These are phyloP conservation scores for Oncorhynchus clarkii DNA, from an alignment of 2,113 vertebrate species.

Conservation along the genomic window DNA sequence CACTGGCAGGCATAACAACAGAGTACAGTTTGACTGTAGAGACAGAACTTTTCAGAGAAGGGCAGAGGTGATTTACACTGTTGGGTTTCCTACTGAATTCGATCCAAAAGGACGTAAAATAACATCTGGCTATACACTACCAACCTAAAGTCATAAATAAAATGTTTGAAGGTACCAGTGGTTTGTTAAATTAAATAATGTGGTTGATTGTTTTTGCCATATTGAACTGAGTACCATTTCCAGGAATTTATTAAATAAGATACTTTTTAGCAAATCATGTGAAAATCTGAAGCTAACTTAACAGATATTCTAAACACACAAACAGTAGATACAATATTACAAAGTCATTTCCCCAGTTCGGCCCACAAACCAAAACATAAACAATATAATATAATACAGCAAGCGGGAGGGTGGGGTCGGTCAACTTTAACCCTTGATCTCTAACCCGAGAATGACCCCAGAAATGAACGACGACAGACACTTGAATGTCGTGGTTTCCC, in stretches of 20 bases:
- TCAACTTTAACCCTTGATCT: constrained; percentile 44
- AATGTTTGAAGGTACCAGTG: background rate
- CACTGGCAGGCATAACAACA: constrained; percentile 31
- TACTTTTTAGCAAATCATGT: background rate
- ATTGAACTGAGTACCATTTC: background rate
- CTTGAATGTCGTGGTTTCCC: constrained; percentile 78
- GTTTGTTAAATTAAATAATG: background rate
- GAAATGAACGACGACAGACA: constrained; percentile 85
- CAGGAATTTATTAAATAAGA: background rate
- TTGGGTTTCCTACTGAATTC: background rate
- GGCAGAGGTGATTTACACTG: background rate
- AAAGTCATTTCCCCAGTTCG: constrained; percentile 17
- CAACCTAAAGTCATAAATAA: background rate
- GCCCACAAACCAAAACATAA: background rate
- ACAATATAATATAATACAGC: constrained; percentile 30
- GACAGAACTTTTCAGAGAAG: background rate
- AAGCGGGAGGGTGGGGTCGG: constrained; percentile 19
- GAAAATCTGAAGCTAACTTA: background rate
- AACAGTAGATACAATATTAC: constrained; percentile 15
- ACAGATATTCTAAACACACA: constrained; percentile 16
- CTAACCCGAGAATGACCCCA: constrained; percentile 34
- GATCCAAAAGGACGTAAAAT: background rate
- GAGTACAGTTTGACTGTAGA: constrained; percentile 19
- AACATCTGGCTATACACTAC: constrained; percentile 8
- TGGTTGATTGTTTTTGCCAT: constrained; percentile 1